Conservation (phyloP, 2,888 invertebrate genomes). For the Reticulitermes lucifugus region DNA sequence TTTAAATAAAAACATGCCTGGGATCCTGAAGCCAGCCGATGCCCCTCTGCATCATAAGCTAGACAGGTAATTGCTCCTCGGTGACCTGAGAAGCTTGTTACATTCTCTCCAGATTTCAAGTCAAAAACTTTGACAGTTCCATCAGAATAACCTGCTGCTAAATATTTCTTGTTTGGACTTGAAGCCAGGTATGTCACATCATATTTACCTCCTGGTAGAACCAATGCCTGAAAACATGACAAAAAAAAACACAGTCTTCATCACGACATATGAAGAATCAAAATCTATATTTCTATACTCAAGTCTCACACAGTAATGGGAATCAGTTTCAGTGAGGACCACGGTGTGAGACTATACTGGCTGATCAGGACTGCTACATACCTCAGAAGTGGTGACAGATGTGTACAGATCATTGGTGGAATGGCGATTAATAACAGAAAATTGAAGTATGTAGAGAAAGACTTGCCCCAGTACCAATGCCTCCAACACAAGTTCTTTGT, state of each 20-base stretch:
- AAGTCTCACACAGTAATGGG: too few relatives aligned
- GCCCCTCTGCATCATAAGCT: constrained; percentile 85
- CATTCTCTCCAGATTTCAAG: constrained; percentile 76
- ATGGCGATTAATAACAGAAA: too few relatives aligned
- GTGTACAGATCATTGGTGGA: too few relatives aligned
- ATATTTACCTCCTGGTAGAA: constrained; percentile 81
- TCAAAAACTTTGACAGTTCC: constrained; percentile 89
- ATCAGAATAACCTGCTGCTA: constrained; percentile 94
- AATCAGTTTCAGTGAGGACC: too few relatives aligned
- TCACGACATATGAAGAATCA: neutral
- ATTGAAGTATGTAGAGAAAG: too few relatives aligned
- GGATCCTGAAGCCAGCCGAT: constrained; percentile 89
- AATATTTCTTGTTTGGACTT: constrained; percentile 79
- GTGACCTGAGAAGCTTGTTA: constrained; percentile 86
- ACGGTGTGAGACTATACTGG: too few relatives aligned
- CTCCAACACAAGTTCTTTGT: too few relatives aligned
- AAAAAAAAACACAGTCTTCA: neutral
- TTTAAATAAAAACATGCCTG: constrained; percentile 68
- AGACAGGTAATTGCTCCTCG: constrained; percentile 85
- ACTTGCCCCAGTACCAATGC: too few relatives aligned
- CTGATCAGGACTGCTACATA: too few relatives aligned
- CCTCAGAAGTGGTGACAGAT: too few relatives aligned
- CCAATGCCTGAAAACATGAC: constrained; percentile 47
- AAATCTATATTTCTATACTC: too few relatives aligned
- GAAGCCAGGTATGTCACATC: constrained; percentile 82